Percentiles rank a stretch among this genome's conserved stretches.
phyloP scores from a whole-genome alignment of 2,797 vertebrate species.

The Lindbergichthys nudifrons region DNA sequence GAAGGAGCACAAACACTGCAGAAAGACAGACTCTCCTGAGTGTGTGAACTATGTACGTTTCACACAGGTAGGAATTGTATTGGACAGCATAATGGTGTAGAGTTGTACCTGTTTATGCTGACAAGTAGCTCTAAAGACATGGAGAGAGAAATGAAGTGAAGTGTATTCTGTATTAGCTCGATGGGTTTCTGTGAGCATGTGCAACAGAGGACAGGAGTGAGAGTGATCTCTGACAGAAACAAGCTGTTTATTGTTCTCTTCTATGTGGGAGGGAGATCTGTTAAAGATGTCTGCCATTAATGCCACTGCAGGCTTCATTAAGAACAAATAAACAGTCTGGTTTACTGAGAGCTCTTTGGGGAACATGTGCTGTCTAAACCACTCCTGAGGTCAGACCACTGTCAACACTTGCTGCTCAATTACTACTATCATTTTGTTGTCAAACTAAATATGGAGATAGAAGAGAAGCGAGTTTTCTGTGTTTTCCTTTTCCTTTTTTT shows the following conservation, averaged over 20 bases:
- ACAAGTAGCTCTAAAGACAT: not conserved
- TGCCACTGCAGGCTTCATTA: slow-evolving; percentile 69
- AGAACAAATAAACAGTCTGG: slow-evolving; percentile 71
- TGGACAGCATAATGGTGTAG: not conserved
- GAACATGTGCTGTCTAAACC: slow-evolving; percentile 54
- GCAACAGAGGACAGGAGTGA: not conserved
- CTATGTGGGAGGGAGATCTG: slow-evolving; percentile 60
- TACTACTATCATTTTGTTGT: slow-evolving; percentile 68
- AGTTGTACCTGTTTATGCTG: not conserved
- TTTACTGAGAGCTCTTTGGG: slow-evolving; percentile 51
- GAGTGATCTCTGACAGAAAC: slow-evolving; percentile 41
- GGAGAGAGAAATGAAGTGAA: not conserved
- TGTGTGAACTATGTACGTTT: slow-evolving; percentile 17
- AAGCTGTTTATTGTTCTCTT: slow-evolving; percentile 67
- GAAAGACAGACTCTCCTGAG: slow-evolving; percentile 21
- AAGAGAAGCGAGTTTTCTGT: slow-evolving; percentile 16
- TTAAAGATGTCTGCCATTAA: slow-evolving; percentile 69
- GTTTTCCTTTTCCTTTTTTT: slow-evolving; percentile 20
- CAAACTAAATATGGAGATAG: slow-evolving; percentile 61
- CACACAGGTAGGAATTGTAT: not conserved
- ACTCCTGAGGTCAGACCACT: slow-evolving; percentile 61
- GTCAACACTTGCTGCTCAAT: slow-evolving; percentile 71
- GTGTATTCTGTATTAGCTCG: slow-evolving; percentile 3
- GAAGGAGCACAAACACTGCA: not conserved
- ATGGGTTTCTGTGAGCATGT: slow-evolving; percentile 10